Evolutionary conservation across 2,113 vertebrate species (phyloP).

Genomic region (Heteronetta atricapilla): DNA sequence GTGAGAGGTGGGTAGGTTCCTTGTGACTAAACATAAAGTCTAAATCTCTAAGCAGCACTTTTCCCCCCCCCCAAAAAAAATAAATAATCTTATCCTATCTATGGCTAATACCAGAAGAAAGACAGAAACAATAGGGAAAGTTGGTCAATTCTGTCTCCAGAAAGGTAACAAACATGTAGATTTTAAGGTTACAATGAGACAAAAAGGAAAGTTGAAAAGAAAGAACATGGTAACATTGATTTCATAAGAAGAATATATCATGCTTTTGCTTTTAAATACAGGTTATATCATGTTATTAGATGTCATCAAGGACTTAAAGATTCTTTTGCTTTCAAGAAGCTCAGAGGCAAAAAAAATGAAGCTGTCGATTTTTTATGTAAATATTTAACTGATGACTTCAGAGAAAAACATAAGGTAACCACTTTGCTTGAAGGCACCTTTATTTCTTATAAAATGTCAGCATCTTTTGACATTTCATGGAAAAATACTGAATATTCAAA

Average conservation of each 20-base stretch:
- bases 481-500: slow-evolving; percentile 28
- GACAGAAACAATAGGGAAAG: neutral
- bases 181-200: neutral
- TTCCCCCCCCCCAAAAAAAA: neutral
- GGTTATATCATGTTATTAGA: neutral
- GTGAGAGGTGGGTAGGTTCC: neutral
- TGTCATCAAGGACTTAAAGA: neutral
- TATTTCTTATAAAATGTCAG: neutral
- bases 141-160: neutral
- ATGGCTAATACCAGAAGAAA: neutral
- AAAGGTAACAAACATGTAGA: neutral
- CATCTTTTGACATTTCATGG: neutral
- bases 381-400: neutral
- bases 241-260: neutral
- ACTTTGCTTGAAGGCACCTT: neutral
- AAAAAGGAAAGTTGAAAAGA: neutral
- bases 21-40: neutral
- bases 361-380: neutral
- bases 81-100: neutral
- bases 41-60: neutral
- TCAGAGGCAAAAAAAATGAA: neutral
- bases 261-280: neutral
- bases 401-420: neutral
- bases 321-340: neutral
- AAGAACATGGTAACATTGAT: neutral